A percentile compares a stretch with the other conserved stretches of the same genome.
These are phyloP conservation scores for Peromyscus polionotus DNA, from an alignment of 2,113 vertebrate genomes.

Conservation along the genomic window DNA sequence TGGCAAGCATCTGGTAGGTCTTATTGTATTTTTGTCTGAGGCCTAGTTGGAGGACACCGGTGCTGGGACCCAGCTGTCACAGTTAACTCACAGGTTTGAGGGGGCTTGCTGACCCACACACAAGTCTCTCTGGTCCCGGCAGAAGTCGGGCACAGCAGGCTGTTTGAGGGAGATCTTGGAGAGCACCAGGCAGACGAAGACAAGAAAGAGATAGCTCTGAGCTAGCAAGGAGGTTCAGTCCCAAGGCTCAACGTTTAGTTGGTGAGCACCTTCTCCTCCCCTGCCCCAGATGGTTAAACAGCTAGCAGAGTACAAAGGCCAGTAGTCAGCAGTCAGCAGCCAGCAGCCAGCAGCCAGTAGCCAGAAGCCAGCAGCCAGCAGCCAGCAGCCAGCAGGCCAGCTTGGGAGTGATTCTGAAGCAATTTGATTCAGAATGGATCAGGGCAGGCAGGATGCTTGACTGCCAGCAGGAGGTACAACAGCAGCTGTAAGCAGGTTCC, in stretches of 20 bases:
- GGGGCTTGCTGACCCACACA: slow-evolving; percentile 87
- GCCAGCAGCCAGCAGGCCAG: slow-evolving; percentile 62
- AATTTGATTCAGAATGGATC: slow-evolving; percentile 82
- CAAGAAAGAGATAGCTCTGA: slow-evolving; percentile 50
- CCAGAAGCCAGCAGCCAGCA: slow-evolving; percentile 55
- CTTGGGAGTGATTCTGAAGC: neutral
- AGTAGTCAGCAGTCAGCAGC: neutral
- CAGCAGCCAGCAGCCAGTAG: slow-evolving; percentile 62
- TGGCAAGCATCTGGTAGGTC: neutral
- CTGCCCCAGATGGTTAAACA: slow-evolving; percentile 62
- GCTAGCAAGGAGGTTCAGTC: neutral
- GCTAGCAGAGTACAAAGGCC: slow-evolving; percentile 56
- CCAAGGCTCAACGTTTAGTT: neutral
- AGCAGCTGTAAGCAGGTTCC: slow-evolving; percentile 86
- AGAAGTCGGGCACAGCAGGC: slow-evolving; percentile 48
- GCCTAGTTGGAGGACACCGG: no score
- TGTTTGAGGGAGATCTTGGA: slow-evolving; percentile 60
- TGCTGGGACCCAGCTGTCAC: neutral
- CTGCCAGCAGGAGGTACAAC: slow-evolving; percentile 77
- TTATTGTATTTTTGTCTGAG: neutral
- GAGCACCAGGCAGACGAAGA: slow-evolving; percentile 31
- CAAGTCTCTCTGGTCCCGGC: slow-evolving; percentile 80
- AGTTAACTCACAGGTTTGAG: fast-evolving
- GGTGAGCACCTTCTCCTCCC: slow-evolving; percentile 4
- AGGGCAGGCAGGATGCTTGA: slow-evolving; percentile 78